Evolutionary conservation across 2,113 vertebrate species (phyloP).

Genomic region (Rhea americana): DNA sequence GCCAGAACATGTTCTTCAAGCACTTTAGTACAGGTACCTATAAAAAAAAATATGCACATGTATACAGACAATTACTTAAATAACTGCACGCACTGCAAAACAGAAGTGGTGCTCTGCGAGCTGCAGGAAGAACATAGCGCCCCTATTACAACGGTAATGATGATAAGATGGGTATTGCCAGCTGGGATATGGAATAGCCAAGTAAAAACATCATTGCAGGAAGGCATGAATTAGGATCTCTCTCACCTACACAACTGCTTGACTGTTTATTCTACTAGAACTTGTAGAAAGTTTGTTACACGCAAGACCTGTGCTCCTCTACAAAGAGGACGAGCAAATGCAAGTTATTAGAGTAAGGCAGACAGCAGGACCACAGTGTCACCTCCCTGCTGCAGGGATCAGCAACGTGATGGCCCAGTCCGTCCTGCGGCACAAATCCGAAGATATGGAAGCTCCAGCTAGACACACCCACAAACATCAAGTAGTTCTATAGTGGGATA

Average conservation of each 20-base stretch:
- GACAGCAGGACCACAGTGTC: neutral
- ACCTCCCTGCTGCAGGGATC: neutral
- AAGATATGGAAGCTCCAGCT: rapidly evolving
- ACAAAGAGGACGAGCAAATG: rapidly evolving
- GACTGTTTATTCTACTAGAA: neutral
- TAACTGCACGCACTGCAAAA: neutral
- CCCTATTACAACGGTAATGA: neutral
- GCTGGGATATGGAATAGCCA: rapidly evolving
- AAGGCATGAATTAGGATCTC: neutral
- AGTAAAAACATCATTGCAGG: neutral
- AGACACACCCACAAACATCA: neutral
- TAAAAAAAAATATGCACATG: rapidly evolving
- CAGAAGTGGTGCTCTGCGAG: neutral
- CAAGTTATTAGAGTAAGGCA: no score
- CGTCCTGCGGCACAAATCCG: rapidly evolving
- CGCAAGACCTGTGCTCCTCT: rapidly evolving
- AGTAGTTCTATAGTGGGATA: rapidly evolving
- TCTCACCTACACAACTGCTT: neutral
- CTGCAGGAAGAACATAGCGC: neutral
- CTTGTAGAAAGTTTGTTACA: neutral
- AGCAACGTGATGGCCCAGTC: rapidly evolving
- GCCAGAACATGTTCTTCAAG: rapidly evolving
- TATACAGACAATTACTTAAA: neutral
- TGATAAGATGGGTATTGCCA: neutral
- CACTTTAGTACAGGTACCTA: neutral